Evolutionary conservation across 2,797 vertebrate genomes (phyloP), one percentile per base, ranked within the genome.

Genomic region (Gouania willdenowi): DNA sequence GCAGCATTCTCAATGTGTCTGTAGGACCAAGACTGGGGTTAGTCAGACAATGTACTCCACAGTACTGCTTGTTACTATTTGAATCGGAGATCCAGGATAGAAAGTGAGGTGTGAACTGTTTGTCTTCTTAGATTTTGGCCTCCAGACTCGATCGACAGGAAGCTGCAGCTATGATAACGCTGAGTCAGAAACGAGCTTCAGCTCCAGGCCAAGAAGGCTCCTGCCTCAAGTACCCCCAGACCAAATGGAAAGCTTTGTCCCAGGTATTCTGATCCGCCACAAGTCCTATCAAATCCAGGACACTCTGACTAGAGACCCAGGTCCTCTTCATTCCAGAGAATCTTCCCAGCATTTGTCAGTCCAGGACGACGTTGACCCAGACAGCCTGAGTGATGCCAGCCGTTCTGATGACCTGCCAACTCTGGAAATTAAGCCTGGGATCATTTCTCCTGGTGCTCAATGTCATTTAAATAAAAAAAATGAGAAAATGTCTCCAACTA

Each of bases 371-470:
- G 79, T 98, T 51, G 94, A 98, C 56, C 94, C 94, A 0, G 95
- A 98, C 63, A 97, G 94, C 53, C 84, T 98, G 40, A 98, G 94
- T 0, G 96, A 98, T 16, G 89, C 93, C 67, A 95, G 94, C 11
- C 92, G 91, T 24, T 98, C 94, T 0, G 96, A 98, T 0, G 94
- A 95, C 1, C 87, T 88, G 30, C 87, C 86, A 9, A 61, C 86
- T 57, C 28, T 26, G 0, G 90, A 91, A 31, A 87, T 62, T 25
- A 62, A 81, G 35, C 45, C 41, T 17, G 65, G 42, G 11, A n/a
- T n/a, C n/a, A n/a, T n/a, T n/a, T 40, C 28, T 2, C 4, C 31
- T 15, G 53, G 40, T 23, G 46, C 52, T 49, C 56, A 53, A 25
- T 50, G 43, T 42, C 84, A n/a, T n/a, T n/a, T n/a, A n/a, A n/a